Evolutionary conservation across 2,888 invertebrate species (phyloP), one percentile per base, ranked within the genome.

Genomic region (Trissoscelio sp.): DNA sequence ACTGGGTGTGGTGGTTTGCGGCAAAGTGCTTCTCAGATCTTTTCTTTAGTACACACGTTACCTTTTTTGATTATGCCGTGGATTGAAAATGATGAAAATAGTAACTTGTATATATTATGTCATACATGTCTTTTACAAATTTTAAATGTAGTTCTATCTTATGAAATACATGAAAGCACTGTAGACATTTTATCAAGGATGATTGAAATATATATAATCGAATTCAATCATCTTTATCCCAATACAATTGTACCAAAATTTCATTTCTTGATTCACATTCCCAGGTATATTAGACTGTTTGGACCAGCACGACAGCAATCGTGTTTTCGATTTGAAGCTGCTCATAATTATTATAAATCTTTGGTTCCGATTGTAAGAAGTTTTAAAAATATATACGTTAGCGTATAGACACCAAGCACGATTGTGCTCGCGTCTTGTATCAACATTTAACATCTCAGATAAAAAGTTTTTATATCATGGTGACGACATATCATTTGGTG

Each of bases 391-490:
- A n/a, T 53, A 28, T 28, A 53, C 53, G 6, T 22, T 53, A 31
- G 1, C 53, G 2, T 53, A 53, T 20, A 53, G 53, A 31, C 4
- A 28, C 14, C 53, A 53, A 9, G 28, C 53, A 14, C 24, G 53
- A 53, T 1, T 81, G 11, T 66, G 79, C 42, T 70, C 81, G 22
- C 58, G 58, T 3, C 20, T 58, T 2, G 16, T 12, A 18, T 18
- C 44, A 5, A 24, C 14, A 11, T 48, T 37, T 48, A 11, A 48
- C 39, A 2, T 58, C 18, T 24, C 48, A 5, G 57, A 31, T 3
- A 81, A 60, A 46, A 81, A 70, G 28, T 79, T 79, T 58, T 46
- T 84, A 1, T 77, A 79, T 58, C 55, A 66, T n/a, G 80, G 83
- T 12, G 77, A 82, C 62, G 44, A 55, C 7, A 70, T 83, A 11